Base-by-base conservation (phyloP, 1,140 invertebrate species). In the Acromyrmex echinatior region DNA sequence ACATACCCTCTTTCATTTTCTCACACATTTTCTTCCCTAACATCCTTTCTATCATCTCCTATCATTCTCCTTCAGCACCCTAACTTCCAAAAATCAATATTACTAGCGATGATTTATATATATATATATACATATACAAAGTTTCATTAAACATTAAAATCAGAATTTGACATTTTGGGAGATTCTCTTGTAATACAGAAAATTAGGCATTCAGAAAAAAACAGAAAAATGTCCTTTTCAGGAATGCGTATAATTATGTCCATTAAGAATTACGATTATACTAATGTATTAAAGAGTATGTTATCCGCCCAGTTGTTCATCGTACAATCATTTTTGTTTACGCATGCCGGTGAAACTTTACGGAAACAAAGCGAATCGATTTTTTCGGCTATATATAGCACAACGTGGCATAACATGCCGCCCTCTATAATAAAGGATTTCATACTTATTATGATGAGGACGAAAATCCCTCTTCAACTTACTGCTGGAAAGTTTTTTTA, bases 401-500 rank as follows among this genome's bases (percentile, higher is more conserved):
- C 65, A 60, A 31, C 63, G 3, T 93, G 92, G 92, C 88, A 90
- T n/a, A n/a, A 92, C 39, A 79, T 92, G n/a, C 80, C 92, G 35
- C 21, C 58, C 12, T 87, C 68, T 0, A 14, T 87, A 18, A 68
- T 77, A 0, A 91, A 87, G 53, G 76, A 92, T 66, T 35, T 91
- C 1, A 68, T 85, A 28, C 88, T 91, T n/a, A 80, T 93, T 31
- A 86, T 92, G 68, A 91, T 92, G 87, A 86, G 91, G 58, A 21
- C 87, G 21, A 80, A 78, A 7, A 86, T 86, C 10, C 79, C 88
- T 10, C 77, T 92, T 49, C 80, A 66, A 14, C 25, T 92, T 0
- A 91, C 79, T n/a, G 92, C 88, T 49, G 91, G 91, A 25, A 87
- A 90, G 68, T 86, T 92, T 76, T 89, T 85, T 62, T 60, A 58